These are phyloP conservation scores for Rhabdomys dilectus DNA, from an alignment of 2,113 vertebrate genomes.

Conservation along the genomic window DNA sequence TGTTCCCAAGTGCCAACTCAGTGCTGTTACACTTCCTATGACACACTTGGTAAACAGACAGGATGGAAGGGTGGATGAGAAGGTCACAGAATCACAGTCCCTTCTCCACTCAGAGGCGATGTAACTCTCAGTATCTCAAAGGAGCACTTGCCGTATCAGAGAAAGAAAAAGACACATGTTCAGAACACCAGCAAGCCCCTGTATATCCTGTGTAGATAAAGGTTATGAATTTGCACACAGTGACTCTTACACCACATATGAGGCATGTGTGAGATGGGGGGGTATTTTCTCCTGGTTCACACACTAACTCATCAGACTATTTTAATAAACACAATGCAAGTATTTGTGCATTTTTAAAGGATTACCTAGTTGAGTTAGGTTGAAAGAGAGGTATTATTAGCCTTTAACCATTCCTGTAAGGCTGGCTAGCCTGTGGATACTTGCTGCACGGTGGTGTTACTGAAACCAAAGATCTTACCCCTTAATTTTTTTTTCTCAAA, in stretches of 20 bases:
- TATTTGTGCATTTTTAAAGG: neutral
- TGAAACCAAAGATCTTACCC: neutral
- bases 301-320: neutral
- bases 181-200: neutral
- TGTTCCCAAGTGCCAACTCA: neutral
- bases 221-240: neutral
- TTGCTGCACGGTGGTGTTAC: fast-evolving
- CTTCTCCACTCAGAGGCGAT: neutral
- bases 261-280: neutral
- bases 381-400: neutral
- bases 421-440: neutral
- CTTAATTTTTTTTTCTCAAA: neutral
- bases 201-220: neutral
- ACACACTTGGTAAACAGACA: neutral
- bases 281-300: neutral
- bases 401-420: neutral
- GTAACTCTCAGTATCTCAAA: neutral
- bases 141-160: neutral
- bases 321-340: neutral
- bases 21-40: neutral
- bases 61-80: neutral
- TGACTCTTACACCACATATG: neutral
- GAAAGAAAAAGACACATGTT: neutral
- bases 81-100: neutral
- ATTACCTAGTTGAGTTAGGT: neutral